Base-by-base conservation (phyloP, 2,113 vertebrate genomes). In the Tyto alba region DNA sequence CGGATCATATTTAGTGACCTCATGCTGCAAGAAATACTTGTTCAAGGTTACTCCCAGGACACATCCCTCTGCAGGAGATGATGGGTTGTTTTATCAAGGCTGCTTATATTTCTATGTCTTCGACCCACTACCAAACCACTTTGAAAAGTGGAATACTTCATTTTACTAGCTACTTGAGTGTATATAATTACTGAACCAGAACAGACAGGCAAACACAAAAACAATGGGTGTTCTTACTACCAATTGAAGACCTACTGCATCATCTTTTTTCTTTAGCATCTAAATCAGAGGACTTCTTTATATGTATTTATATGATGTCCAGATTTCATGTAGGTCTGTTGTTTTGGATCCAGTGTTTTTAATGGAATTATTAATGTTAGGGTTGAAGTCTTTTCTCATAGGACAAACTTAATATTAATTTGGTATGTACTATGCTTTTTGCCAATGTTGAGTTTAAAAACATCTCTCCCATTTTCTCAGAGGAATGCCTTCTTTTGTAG, bases 201-300 rank as follows among this genome's bases (percentile, higher is more conserved):
- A 32, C 22, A 82, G 17, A 71, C 1, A 43, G 7, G 20, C 38
- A 56, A 86, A 68, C 13, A 41, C 29, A 92, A 68, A 60, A 25
- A 0, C 16, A 69, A 71, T 30, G 11, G 14, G 40, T 48, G 21
- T 34, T 66, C 50, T 75, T 50, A 53, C 25, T 69, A 69, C 26
- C 53, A 41, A 40, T 13, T 75, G 26, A 83, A 76, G 22, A 90
- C 25, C 18, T 80, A 86, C 45, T 83, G 20, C n/a, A 71, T 17
- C 26, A 12, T 68, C 62, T 43, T 88, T 64, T 77, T 71, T 62
- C 53, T 89, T 84, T 74, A 92, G 76, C 62, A 27, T 67, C 57
- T 88, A 92, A 50, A 96, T 91, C 56, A 93, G 67, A 73, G 79
- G 50, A 90, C 60, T 36, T 85, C 80, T 79, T 84, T 85, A n/a